Conservation (phyloP, 2,797 vertebrate species). For the Pangasius krempfi region DNA sequence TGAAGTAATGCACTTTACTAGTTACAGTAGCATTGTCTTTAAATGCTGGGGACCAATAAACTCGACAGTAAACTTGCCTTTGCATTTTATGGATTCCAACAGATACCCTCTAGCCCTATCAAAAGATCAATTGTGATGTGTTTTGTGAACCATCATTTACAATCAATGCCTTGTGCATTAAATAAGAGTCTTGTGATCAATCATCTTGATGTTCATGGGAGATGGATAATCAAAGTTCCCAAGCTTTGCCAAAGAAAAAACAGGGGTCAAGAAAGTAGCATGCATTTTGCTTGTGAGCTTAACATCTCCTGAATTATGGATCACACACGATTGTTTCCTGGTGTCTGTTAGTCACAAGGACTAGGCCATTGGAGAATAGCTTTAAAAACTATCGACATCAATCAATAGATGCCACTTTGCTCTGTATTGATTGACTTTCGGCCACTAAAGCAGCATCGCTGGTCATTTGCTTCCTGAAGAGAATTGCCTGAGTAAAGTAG, state of each 20-base stretch:
- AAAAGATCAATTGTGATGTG: constrained; percentile 4
- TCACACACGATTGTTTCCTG: constrained; percentile 72
- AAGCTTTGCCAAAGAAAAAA: constrained; percentile 6
- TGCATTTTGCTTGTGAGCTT: constrained; percentile 58
- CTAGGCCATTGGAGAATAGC: constrained; percentile 65
- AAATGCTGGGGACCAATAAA: not conserved
- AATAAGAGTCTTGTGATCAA: constrained; percentile 25
- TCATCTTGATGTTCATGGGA: constrained; percentile 30
- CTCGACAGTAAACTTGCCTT: not conserved
- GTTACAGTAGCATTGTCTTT: not conserved
- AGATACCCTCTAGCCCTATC: constrained; percentile 2
- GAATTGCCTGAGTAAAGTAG: constrained; percentile 38
- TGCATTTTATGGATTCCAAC: not conserved
- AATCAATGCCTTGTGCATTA: constrained; percentile 12
- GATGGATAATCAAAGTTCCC: constrained; percentile 33
- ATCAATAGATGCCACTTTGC: constrained; percentile 70
- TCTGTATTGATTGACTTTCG: constrained; percentile 69
- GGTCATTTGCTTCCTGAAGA: constrained; percentile 43
- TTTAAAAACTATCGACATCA: constrained; percentile 71
- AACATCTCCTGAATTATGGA: constrained; percentile 74
- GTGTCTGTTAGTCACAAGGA: constrained; percentile 70
- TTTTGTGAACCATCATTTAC: constrained; percentile 32
- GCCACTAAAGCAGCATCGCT: constrained; percentile 58
- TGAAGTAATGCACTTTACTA: not conserved
- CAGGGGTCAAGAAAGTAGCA: constrained; percentile 41